Conservation (phyloP, 1,140 invertebrate genomes). For the Drosophila sucinea region DNA sequence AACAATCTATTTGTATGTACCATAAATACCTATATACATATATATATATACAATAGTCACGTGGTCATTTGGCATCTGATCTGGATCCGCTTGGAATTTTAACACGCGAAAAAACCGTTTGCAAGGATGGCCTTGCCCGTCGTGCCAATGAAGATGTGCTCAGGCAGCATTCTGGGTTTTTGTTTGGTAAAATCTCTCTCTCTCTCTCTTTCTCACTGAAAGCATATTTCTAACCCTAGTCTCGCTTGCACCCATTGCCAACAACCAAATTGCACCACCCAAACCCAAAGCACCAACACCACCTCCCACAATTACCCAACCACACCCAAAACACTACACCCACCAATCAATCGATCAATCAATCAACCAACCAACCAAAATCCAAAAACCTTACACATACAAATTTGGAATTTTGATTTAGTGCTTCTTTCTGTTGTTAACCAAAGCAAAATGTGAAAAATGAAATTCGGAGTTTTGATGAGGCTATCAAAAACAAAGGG, state of each 20-base stretch:
- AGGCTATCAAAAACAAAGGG: conserved; percentile 33
- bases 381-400: conserved; percentile 15
- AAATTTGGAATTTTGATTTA: conserved; percentile 23
- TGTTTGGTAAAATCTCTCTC: conserved; percentile 82
- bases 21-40: conserved; percentile 44
- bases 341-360: too few species aligned
- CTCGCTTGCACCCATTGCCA: conserved; percentile 32
- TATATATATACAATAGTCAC: conserved; percentile 87
- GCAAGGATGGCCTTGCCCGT: conserved; percentile 85
- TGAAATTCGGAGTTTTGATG: conserved; percentile 79
- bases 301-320: conserved; percentile 23
- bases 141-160: conserved; percentile 84
- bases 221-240: conserved; percentile 34
- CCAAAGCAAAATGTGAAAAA: conserved; percentile 55
- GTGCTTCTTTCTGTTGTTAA: conserved; percentile 47
- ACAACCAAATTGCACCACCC: conserved; percentile 21
- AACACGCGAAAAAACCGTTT: conserved; percentile 78
- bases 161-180: conserved; percentile 82
- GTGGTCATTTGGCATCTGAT: conserved; percentile 97
- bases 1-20: conserved; percentile 49
- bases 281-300: conserved; percentile 4
- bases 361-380: conserved; percentile 14
- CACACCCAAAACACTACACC: not conserved
- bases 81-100: conserved; percentile 95
- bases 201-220: conserved; percentile 31